These are phyloP conservation scores for Eumaeus atala DNA, from an alignment of 1,140 invertebrate species.

Conservation along the genomic window DNA sequence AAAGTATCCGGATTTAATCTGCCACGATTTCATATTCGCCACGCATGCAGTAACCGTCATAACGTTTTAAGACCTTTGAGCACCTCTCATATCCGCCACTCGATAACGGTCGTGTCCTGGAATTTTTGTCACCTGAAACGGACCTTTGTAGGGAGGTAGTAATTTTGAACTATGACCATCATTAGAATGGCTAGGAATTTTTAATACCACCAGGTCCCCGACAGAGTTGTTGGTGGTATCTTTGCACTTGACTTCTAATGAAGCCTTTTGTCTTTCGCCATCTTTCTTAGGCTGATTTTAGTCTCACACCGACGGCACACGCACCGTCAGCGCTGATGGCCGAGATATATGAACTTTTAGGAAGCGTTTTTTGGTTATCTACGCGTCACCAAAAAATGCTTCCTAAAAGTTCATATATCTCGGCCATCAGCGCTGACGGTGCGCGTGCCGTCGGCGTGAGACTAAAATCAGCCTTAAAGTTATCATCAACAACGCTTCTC, in stretches of 20 bases:
- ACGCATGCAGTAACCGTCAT: conserved; percentile 21
- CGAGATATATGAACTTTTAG: too few relatives aligned
- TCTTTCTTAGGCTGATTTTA: too few relatives aligned
- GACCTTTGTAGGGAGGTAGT: conserved; percentile 33
- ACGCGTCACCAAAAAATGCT: too few relatives aligned
- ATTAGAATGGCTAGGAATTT: conserved; percentile 26
- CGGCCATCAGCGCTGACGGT: too few relatives aligned
- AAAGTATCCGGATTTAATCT: too few relatives aligned
- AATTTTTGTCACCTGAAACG: conserved; percentile 22
- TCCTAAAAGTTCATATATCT: too few relatives aligned
- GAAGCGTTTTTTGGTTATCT: too few relatives aligned
- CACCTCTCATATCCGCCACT: conserved; percentile 17
- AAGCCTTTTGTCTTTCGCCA: conserved; percentile 23
- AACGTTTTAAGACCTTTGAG: conserved; percentile 17
- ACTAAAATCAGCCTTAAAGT: too few relatives aligned
- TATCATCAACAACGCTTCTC: conserved; percentile 21
- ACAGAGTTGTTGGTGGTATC: conserved; percentile 16
- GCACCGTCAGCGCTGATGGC: too few relatives aligned
- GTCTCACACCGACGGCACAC: too few relatives aligned
- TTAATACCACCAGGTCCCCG: conserved; percentile 29
- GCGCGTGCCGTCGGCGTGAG: too few relatives aligned
- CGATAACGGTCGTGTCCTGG: conserved; percentile 18
- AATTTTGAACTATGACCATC: conserved; percentile 33
- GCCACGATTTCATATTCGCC: conserved; percentile 29
- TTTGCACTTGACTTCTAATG: conserved; percentile 19